phyloP scores from a whole-genome alignment of 2,888 invertebrate species.

The Drosophila formosana region DNA sequence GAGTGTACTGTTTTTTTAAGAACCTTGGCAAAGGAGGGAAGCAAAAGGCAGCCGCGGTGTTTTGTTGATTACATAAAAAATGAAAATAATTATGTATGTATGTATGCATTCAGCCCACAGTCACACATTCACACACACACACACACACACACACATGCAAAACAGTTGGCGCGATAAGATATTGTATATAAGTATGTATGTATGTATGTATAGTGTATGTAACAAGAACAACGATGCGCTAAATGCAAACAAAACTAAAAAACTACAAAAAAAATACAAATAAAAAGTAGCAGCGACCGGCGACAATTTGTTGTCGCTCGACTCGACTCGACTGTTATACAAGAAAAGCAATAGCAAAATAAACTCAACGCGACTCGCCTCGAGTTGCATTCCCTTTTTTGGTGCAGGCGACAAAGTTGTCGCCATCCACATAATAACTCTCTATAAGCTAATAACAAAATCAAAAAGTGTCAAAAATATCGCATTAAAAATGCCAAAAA shows the following conservation, averaged over 20 bases:
- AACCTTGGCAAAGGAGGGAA: slow-evolving; percentile 56
- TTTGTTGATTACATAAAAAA: slow-evolving; percentile 78
- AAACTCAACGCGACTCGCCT: slow-evolving; percentile 24
- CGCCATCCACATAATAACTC: slow-evolving; percentile 12
- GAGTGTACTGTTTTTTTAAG: slow-evolving; percentile 52
- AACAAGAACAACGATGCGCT: slow-evolving; percentile 61
- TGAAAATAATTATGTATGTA: slow-evolving; percentile 61
- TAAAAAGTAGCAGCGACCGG: slow-evolving; percentile 27
- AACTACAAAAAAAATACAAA: slow-evolving; percentile 11
- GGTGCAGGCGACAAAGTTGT: slow-evolving; percentile 48
- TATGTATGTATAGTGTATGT: slow-evolving; percentile 13
- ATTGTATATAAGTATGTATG: slow-evolving; percentile 18
- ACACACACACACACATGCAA: slow-evolving; percentile 9
- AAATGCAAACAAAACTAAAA: slow-evolving; percentile 68
- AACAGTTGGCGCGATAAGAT: slow-evolving; percentile 49
- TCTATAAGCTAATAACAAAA: background rate
- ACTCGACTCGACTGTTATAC: slow-evolving; percentile 37
- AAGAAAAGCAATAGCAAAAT: slow-evolving; percentile 34
- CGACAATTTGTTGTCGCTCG: slow-evolving; percentile 31
- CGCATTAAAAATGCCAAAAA: no score
- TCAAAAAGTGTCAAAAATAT: background rate
- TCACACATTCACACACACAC: slow-evolving; percentile 10
- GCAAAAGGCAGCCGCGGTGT: slow-evolving; percentile 54
- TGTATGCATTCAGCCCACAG: slow-evolving; percentile 45
- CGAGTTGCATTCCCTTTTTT: slow-evolving; percentile 36